Base-by-base conservation (phyloP, 1,140 invertebrate species). In the Cherax destructor region DNA sequence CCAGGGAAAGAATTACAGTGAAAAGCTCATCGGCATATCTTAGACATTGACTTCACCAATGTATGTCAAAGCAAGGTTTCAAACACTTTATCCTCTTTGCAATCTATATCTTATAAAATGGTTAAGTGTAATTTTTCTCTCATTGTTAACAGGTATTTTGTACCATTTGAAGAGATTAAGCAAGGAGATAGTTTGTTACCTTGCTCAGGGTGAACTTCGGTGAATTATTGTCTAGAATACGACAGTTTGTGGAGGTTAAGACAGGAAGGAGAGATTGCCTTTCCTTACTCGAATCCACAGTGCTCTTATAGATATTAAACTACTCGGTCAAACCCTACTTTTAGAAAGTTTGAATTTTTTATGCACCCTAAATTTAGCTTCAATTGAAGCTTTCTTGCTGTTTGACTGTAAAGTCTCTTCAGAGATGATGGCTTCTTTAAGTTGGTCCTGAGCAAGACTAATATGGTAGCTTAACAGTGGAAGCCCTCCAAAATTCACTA, bases 221-320 rank as follows among this genome's bases (percentile, higher is more conserved):
- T 84, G 83, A 84, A 74, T 91, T 76, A 61, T 61, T 41, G 88
- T 91, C 88, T 91, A 85, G 88, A 91, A 52, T 84, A 59, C 21
- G 83, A 85, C 56, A 84, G 83, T 91, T 85, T 91, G 83, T 85
- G 81, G 83, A 85, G 77, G 83, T 85, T 69, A 79, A 85, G 59
- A 91, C 83, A 91, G 88, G 83, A 85, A 91, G 76, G 74, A 85
- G 83, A 85, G 80, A 83, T 59, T 85, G 83, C 80, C 88, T 85
- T 91, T 91, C 83, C 88, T 85, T 85, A 85, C 88, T 91, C 83
- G 74, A 84, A 91, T 91, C 88, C 88, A 91, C 88, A 91, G 88
- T 91, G 88, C 88, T 91, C 88, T 91, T 91, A 91, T 91, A 91
- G 88, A 85, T 91, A 91, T 85, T 91, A 91, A 89, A 85, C 88